A percentile compares a stretch with the other conserved stretches of the same genome.
phyloP scores from a whole-genome alignment of 2,888 invertebrate genomes.

The Brenthis daphne region DNA sequence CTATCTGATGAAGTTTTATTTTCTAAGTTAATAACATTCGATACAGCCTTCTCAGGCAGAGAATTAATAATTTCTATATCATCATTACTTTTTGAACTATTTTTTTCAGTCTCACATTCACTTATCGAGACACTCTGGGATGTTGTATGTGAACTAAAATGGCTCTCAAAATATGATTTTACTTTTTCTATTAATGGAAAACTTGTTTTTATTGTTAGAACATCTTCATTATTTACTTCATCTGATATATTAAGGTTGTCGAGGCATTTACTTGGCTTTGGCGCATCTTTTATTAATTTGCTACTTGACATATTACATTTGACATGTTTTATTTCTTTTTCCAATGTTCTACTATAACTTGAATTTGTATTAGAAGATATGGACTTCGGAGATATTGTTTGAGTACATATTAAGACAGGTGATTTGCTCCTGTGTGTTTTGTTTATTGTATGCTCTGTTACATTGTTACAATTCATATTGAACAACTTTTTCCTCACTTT shows the following conservation, averaged over 20 bases:
- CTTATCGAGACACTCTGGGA: constrained; percentile 63
- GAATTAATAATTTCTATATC: constrained; percentile 58
- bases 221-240: constrained; percentile 16
- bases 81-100: constrained; percentile 53
- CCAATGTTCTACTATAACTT: too few relatives aligned
- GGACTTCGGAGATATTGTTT: not conserved
- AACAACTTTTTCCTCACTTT: constrained; percentile 58
- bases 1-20: constrained; percentile 19
- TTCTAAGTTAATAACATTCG: constrained; percentile 39
- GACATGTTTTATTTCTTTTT: not conserved
- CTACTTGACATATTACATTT: not conserved
- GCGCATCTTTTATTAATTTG: not conserved
- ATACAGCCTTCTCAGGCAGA: constrained; percentile 45
- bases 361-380: not conserved
- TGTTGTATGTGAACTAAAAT: constrained; percentile 60
- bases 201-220: constrained; percentile 15
- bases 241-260: constrained; percentile 8
- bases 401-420: constrained; percentile 27
- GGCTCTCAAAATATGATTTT: constrained; percentile 61
- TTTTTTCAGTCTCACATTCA: constrained; percentile 58
- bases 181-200: constrained; percentile 53
- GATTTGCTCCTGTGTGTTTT: constrained; percentile 21
- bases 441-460: constrained; percentile 15
- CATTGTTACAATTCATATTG: constrained; percentile 33
- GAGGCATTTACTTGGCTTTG: not conserved